Evolutionary conservation across 2,888 invertebrate species (phyloP).

Genomic region (Chrysotoxum bicinctum): DNA sequence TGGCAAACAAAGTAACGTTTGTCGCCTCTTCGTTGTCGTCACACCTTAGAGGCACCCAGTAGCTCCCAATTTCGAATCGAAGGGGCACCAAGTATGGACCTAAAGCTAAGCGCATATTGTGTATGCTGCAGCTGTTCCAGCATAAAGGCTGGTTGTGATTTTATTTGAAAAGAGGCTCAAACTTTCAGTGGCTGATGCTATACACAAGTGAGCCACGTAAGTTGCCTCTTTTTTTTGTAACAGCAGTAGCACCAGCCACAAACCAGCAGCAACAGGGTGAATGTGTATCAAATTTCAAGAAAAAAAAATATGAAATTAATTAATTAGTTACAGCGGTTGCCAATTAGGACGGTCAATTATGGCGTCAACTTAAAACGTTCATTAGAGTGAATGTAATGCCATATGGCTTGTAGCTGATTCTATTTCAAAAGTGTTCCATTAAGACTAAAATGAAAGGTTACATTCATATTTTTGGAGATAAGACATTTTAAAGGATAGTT

Average conservation of each 20-base stretch:
- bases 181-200: conserved; percentile 11
- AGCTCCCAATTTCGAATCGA: conserved; percentile 6
- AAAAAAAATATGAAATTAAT: conserved; percentile 67
- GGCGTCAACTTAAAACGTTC: conserved; percentile 50
- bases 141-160: conserved; percentile 29
- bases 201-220: conserved; percentile 28
- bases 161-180: conserved; percentile 16
- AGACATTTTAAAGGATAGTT: not conserved
- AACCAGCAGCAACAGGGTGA: conserved; percentile 28
- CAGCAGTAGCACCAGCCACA: not conserved
- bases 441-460: conserved; percentile 25
- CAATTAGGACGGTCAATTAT: conserved; percentile 68
- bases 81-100: conserved; percentile 14
- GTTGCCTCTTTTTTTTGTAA: not conserved
- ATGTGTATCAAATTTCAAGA: conserved; percentile 67
- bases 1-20: conserved; percentile 57
- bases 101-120: not conserved
- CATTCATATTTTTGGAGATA: no score
- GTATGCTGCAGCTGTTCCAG: not conserved
- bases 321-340: conserved; percentile 62
- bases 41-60: conserved; percentile 52
- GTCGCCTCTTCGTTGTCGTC: conserved; percentile 67
- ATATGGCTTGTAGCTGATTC: conserved; percentile 59
- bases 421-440: conserved; percentile 30
- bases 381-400: conserved; percentile 50